These are phyloP conservation scores for Acipenser ruthenus DNA, from an alignment of 2,797 vertebrate species.

Conservation along the genomic window DNA sequence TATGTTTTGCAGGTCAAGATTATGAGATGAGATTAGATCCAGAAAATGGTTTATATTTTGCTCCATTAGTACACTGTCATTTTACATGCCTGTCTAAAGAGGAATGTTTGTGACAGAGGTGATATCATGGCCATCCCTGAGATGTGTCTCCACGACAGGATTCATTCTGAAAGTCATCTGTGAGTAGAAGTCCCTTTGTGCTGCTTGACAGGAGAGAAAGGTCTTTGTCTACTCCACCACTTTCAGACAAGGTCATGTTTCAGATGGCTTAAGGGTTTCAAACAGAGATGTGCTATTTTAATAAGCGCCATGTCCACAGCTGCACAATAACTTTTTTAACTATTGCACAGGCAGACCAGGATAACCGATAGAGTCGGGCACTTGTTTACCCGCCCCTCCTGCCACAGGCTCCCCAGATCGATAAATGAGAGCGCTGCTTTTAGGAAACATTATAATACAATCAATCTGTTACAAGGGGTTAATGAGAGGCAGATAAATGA, in stretches of 20 bases:
- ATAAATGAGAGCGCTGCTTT: neutral
- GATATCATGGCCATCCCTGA: neutral
- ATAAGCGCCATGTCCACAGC: neutral
- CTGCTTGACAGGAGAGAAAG: neutral
- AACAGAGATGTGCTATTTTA: neutral
- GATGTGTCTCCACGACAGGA: neutral
- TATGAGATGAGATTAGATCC: too few relatives aligned
- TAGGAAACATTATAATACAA: neutral
- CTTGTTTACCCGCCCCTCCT: neutral
- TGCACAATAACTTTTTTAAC: neutral
- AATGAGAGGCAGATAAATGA: too few relatives aligned
- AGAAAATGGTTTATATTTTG: too few relatives aligned
- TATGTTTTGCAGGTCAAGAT: too few relatives aligned
- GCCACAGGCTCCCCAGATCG: neutral
- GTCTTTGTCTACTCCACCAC: neutral
- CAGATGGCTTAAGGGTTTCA: neutral
- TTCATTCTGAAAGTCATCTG: neutral
- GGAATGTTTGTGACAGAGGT: too few relatives aligned
- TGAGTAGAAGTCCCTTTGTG: too few relatives aligned
- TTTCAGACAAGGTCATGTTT: constrained; percentile 1
- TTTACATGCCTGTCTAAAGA: too few relatives aligned
- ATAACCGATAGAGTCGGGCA: neutral
- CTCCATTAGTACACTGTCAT: too few relatives aligned
- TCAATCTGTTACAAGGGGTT: too few relatives aligned
- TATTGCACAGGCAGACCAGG: neutral